Evolutionary conservation across 2,888 invertebrate species (phyloP).

Genomic region (Lepidonotus clava): DNA sequence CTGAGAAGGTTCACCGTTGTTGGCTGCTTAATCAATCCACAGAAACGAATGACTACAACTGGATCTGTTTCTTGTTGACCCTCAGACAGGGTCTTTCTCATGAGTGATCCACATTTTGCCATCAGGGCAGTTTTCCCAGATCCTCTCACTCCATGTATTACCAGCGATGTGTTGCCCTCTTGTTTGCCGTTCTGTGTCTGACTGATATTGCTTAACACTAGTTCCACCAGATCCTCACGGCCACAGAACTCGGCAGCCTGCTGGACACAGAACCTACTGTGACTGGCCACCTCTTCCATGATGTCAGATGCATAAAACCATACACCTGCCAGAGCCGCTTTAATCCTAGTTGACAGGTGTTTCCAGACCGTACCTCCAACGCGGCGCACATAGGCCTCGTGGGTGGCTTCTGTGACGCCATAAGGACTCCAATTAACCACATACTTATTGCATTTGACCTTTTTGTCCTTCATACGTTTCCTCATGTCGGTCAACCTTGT

Average conservation of each 20-base stretch:
- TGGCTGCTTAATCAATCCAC: background rate
- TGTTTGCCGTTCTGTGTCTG: background rate
- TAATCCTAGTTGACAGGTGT: background rate
- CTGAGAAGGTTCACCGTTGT: background rate
- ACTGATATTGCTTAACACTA: background rate
- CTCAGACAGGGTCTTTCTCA: background rate
- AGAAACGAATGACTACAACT: background rate
- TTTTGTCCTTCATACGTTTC: background rate
- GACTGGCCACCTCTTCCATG: background rate
- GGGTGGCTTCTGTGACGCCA: background rate
- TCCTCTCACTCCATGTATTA: background rate
- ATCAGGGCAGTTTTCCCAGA: background rate
- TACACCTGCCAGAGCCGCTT: background rate
- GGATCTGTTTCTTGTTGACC: background rate
- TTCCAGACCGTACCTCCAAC: background rate
- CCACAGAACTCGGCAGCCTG: background rate
- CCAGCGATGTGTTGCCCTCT: background rate
- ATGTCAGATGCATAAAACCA: too few relatives aligned
- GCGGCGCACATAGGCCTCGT: background rate
- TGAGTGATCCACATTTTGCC: background rate
- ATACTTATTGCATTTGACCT: conserved; percentile 1
- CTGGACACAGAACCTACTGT: background rate
- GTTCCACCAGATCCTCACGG: background rate
- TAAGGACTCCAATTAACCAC: background rate
- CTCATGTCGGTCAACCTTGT: background rate